Base-by-base conservation (phyloP, 2,113 vertebrate species). In the Mormoops blainvillei region DNA sequence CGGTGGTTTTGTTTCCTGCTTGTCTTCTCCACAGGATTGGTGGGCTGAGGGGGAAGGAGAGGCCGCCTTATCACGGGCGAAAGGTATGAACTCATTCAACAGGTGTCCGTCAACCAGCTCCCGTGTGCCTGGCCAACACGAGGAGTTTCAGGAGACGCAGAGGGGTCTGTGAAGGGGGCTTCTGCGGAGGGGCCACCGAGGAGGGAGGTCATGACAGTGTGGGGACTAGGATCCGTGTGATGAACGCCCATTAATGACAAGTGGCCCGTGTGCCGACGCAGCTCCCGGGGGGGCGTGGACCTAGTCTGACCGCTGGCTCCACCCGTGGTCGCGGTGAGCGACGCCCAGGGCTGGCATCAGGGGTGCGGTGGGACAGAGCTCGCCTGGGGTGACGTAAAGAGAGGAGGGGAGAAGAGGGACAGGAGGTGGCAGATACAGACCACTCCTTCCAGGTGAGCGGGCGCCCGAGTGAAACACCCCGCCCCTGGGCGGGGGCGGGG, bases 61-160 rank as follows among this genome's bases (percentile, higher is more conserved):
- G 6, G 38, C 2, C 15, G 13, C n/a, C 4, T 0, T 15, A 2
- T 20, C 20, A 26, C 0, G 24, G n/a, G 22, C 13, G 28, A 13
- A 38, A 45, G 16, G 6, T 5, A 1, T 38, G 4, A 26, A 0
- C 54, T 56, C 45, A 28, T 4, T 41, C 10, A 2, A 22, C 2
- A 14, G 65, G 19, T 2, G 2, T n/a, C 48, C 2, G 4, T 33
- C 11, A 7, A 5, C 22, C 16, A 2, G 24, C 31, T 20, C 31
- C 7, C 41, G 4, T 11, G 33, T 28, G 31, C 5, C 65, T n/a
- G n/a, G n/a, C n/a, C 22, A 9, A 24, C 7, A 20, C 54, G 8
- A 22, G 54, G 54, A 8, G 7, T 24, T 56, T 24, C 24, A 58
- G 56, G 22, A 58, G 56, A 10, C 11, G 56, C 3, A 7, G 56